Evolutionary conservation across 2,797 vertebrate species (phyloP), one percentile per base, ranked within the genome.

Genomic region (Rhinichthys osculus): DNA sequence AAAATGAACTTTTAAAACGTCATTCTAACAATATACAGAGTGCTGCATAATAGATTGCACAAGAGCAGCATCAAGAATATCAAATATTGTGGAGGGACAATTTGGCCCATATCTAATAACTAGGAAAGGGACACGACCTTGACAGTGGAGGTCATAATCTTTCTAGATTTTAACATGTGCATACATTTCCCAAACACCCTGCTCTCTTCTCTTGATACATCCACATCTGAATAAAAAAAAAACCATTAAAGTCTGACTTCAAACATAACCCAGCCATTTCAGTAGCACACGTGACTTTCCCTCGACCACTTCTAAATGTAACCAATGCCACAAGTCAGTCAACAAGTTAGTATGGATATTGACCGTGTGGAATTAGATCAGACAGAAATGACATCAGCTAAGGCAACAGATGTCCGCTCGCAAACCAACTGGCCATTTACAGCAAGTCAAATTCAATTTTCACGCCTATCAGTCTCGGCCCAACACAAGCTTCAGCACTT

Each of bases 301-400:
- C 14, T 73, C 6, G 4, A 79, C 40, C 57, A 57, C 33, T 71
- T 70, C 62, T 76, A 57, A 82, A 50, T 38, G 38, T n/a, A 78
- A 38, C 66, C 52, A 77, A 27, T 0, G 21, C 57, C 57, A 67
- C 47, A 74, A 86, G 85, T 86, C 70, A 59, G 64, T 78, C 72
- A 66, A 86, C 80, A 70, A 59, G 64, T 59, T 70, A 69, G 79
- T 38, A 62, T 78, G 66, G 44, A 83, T 83, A 78, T 82, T 76
- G 62, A 78, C 64, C 19, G 4, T 71, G 64, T 83, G 80, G 80
- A 81, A 86, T 83, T 71, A 59, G 59, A 83, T 70, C 81, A 77
- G 85, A 83, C 81, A 83, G 76, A 78, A 86, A 64, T 67, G 50
- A 88, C 81, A 78, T 72, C 76, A 83, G 70, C 81, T n/a, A 70